Evolutionary conservation across 2,113 vertebrate genomes (phyloP).

Genomic region (Vombatus ursinus): DNA sequence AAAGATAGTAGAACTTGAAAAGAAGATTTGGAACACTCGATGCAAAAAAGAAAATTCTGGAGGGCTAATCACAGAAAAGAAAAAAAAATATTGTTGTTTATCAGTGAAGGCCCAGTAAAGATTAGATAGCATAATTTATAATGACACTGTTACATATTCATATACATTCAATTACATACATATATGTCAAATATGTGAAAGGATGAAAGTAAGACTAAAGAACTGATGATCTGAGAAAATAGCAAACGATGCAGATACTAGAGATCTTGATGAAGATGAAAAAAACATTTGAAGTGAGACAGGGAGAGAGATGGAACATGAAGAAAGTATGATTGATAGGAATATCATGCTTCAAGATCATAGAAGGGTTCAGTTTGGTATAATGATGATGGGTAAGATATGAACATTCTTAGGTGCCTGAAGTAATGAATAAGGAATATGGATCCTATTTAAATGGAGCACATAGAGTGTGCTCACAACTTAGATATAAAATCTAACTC

Average conservation of each 20-base stretch:
- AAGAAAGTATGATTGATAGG: background rate
- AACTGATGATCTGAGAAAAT: background rate
- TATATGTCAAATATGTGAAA: background rate
- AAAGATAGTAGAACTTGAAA: background rate
- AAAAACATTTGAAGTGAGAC: background rate
- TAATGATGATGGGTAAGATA: background rate
- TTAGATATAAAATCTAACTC: background rate
- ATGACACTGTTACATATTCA: background rate
- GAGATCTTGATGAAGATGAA: background rate
- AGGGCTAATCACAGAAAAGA: background rate
- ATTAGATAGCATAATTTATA: background rate
- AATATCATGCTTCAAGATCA: background rate
- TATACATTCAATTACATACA: background rate
- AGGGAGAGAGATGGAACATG: background rate
- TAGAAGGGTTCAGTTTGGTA: no score
- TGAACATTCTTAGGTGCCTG: background rate
- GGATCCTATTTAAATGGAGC: background rate
- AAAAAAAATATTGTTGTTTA: background rate
- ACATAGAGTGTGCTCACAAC: background rate
- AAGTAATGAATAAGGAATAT: background rate
- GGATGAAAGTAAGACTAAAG: background rate
- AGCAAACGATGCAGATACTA: background rate
- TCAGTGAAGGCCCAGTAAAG: background rate
- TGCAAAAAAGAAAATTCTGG: background rate
- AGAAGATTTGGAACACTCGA: background rate